Evolutionary conservation across 2,888 invertebrate genomes (phyloP), one percentile per base, ranked within the genome.

Genomic region (Microplitis deprimator): DNA sequence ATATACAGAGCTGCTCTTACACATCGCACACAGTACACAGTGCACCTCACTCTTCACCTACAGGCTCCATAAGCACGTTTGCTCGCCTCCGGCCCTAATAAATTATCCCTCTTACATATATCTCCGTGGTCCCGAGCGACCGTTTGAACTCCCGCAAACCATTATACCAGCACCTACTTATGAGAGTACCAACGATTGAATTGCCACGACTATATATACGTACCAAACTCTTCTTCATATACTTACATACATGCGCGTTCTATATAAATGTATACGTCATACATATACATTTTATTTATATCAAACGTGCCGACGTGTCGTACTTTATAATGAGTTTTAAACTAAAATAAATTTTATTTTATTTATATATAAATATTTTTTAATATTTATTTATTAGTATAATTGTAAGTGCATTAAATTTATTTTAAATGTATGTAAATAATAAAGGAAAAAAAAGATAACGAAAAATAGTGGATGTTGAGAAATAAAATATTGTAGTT

Each of bases 21-120:
- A 72, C 71, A 50, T 70, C 10, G 72, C 59, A 68, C 68, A 60
- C 69, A 71, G 71, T 68, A 59, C 38, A 77, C 75, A 50, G 50
- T 50, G 50, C 73, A 73, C 62, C 73, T 75, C 77, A 60, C 73
- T 78, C 77, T 80, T 79, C 80, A 80, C 79, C 79, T 78, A 78
- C 78, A 72, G 59, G 71, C 50, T 61, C 73, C 79, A 79, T 82
- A 83, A 85, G 83, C 82, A 84, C 83, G 83, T 79, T 82, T 82
- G 80, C 83, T 79, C 80, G 85, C 86, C 87, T 85, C 81, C 81
- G 86, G 85, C 85, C 81, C 85, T 84, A 86, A 87, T 87, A 87
- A 87, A 87, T 87, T 85, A 87, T 83, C 83, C 85, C 84, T 85
- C 84, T 85, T 84, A 82, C 79, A 82, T 84, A 81, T 84, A 83